Evolutionary conservation across 2,888 invertebrate genomes (phyloP), one percentile per base, ranked within the genome.

Genomic region (Molanna angustata): DNA sequence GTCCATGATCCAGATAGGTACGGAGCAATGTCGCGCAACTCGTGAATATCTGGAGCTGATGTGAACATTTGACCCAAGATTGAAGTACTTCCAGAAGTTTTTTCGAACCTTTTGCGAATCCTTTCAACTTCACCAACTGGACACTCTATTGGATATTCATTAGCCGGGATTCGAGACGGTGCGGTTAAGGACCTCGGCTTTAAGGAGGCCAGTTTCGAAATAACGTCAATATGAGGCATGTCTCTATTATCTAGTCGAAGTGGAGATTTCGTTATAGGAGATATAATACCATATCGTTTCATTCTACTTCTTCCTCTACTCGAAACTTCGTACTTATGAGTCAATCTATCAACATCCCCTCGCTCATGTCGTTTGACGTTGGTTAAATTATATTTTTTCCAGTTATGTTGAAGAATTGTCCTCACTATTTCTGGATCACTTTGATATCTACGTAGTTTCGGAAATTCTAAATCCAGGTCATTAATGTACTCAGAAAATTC

Each of bases 161-260:
- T 63, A 6, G 74, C 69, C 41, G 76, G 76, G 4, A 43, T 32
- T 16, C 79, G 74, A 21, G 74, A 72, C 18, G 70, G 61, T 4
- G 54, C 52, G 9, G 59, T 44, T 13, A 51, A 62, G 1, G 73
- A 69, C 32, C 76, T 71, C 59, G 72, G 71, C 41, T 80, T 76
- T 22, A 88, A 70, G 1, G 83, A 79, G 0, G 90, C 91, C 49
- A 89, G 81, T 71, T 92, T 91, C 62, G 91, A 91, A 62, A 92
- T 93, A n/a, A 92, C 84, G 63, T 92, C 90, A 60, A 92, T 91
- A 64, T 88, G 90, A 0, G 92, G 91, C 90, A 92, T 91, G 59
- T 84, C 84, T 11, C 90, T 80, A 65, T 90, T 86, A 49, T 83
- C 83, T 0, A 81, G 74, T 27, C 82, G 76, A 22, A 88, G 71